A percentile compares a stretch with the other conserved stretches of the same genome.
Evolutionary conservation across 2,797 vertebrate genomes (phyloP).

Genomic region (Chlorospingus flavigularis): DNA sequence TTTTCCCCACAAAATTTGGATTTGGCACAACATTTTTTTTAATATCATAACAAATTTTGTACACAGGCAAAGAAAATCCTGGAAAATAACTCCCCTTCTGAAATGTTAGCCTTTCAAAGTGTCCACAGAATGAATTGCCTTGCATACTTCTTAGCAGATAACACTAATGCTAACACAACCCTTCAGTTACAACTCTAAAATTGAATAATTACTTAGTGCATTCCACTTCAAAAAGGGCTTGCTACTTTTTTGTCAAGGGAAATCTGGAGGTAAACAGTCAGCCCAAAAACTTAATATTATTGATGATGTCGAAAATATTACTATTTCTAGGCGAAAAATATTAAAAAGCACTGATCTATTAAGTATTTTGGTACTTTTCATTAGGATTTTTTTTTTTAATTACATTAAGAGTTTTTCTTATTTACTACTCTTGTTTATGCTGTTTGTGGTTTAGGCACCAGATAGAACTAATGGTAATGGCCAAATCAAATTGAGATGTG

Average conservation of each 20-base stretch:
- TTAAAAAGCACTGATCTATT: neutral
- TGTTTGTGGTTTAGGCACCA: neutral
- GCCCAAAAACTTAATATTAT: neutral
- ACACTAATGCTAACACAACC: neutral
- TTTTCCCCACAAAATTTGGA: neutral
- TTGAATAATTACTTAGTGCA: neutral
- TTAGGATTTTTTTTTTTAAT: neutral
- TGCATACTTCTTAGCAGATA: neutral
- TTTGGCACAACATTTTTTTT: neutral
- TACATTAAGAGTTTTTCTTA: neutral
- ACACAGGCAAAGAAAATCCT: neutral
- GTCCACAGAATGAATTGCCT: neutral
- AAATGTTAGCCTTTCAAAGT: neutral
- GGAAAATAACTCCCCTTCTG: neutral
- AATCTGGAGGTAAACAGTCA: neutral
- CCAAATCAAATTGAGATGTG: neutral
- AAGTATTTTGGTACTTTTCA: neutral
- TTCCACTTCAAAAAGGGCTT: neutral
- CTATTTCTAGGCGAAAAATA: neutral
- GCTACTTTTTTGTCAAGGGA: neutral
- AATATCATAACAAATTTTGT: neutral
- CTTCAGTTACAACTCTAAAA: neutral
- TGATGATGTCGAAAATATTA: neutral
- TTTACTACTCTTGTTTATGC: neutral
- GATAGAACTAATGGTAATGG: neutral